Evolutionary conservation across 2,797 vertebrate genomes (phyloP).

Genomic region (Semaprochilodus insignis): DNA sequence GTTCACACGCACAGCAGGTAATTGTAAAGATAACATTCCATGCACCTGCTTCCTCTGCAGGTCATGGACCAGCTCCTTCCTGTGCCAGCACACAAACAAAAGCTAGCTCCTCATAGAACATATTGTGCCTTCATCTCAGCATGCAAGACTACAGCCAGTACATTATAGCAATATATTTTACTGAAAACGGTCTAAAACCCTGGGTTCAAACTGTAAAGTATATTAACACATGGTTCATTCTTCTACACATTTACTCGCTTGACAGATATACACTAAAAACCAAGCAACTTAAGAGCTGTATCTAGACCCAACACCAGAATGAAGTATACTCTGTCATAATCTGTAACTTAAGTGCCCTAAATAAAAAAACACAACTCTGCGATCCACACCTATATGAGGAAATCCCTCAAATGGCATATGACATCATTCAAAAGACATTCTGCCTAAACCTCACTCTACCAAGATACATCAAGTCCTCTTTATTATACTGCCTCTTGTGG

Average conservation of each 20-base stretch:
- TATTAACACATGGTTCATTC: neutral
- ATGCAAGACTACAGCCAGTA: neutral
- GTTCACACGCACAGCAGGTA: slow-evolving; percentile 22
- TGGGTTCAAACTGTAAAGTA: neutral
- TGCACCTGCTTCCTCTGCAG: slow-evolving; percentile 70
- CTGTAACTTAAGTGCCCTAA: slow-evolving; percentile 16
- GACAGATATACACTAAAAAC: neutral
- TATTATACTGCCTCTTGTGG: slow-evolving; percentile 54
- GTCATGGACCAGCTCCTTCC: slow-evolving; percentile 68
- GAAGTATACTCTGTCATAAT: slow-evolving; percentile 23
- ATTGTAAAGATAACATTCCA: slow-evolving; percentile 41
- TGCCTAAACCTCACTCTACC: slow-evolving; percentile 62
- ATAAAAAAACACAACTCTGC: slow-evolving; percentile 59
- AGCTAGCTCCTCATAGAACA: slow-evolving; percentile 4
- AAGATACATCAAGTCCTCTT: slow-evolving; percentile 35
- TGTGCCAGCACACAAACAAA: slow-evolving; percentile 51
- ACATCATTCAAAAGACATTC: slow-evolving; percentile 74
- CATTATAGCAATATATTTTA: neutral
- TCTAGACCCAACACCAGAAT: neutral
- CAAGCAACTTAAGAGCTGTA: neutral
- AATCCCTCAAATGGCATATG: slow-evolving; percentile 74
- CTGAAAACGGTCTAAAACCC: neutral
- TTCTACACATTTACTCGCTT: neutral
- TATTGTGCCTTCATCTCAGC: neutral
- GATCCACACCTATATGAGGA: slow-evolving; percentile 76